Base-by-base conservation (phyloP, 2,113 vertebrate species). In the Tylochromis polylepis region DNA sequence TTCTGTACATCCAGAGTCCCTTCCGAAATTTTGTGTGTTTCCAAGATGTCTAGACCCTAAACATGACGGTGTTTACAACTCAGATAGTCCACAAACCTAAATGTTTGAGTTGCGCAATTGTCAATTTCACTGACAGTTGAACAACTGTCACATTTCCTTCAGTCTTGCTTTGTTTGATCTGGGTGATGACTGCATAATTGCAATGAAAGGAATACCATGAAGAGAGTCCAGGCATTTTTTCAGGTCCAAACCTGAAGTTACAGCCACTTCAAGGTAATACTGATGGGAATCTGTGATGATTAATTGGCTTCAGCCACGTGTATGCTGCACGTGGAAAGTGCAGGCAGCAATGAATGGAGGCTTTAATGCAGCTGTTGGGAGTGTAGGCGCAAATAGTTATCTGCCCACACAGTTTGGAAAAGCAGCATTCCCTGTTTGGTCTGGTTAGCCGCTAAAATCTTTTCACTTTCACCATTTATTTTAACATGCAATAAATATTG, bases 1-100 rank as follows among this genome's bases (percentile, higher is more conserved):
- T 53, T 8, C 51, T 20, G 8, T 20, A 20, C 18, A 51, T 7
- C 14, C 46, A 51, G 46, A 46, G 65, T 1, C 3, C 5, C 14
- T 43, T 70, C 38, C 24, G 41, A 43, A 0, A 43, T 4, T 6
- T 24, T 14, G 43, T 24, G 12, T 41, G 38, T 67, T 67, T 67
- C 6, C 38, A 72, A 27, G 38, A 46, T 43, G 36, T 43, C 36
- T 70, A 46, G 65, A 43, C 38, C 65, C 8, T 46, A 72, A 27
- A 43, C 22, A 16, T 16, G 65, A 46, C 43, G 65, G n/a, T 2
- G 0, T 70, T 70, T 43, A 38, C 22, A 43, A 24, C 36, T 67
- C 34, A 14, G 9, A 70, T 16, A 0, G 14, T 14, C 22, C 24
- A 72, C 0, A 0, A 46, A 0, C 38, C 5, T 7, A 27, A 49